Conservation (phyloP, 1,140 invertebrate species). For the Trichonephila inaurata region DNA sequence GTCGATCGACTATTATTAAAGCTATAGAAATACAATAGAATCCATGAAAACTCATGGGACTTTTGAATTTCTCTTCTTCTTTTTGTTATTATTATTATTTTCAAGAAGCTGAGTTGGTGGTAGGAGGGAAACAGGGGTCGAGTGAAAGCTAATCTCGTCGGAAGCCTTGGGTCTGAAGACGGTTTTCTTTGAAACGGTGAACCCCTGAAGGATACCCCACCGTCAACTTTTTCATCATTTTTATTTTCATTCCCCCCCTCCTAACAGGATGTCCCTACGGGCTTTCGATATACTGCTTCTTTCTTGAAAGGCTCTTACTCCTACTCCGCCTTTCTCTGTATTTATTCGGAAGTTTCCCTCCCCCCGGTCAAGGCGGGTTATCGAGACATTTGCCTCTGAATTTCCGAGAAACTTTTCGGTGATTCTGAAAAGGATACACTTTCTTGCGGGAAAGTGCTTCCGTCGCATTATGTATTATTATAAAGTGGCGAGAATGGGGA, state of each 20-base stretch:
- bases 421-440: not conserved
- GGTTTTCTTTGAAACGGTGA: slow-evolving; percentile 30
- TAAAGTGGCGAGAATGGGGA: not conserved
- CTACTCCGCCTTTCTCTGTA: not conserved
- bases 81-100: not conserved
- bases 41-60: not conserved
- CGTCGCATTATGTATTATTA: not conserved
- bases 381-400: too few species aligned
- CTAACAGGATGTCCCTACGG: not conserved
- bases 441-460: not conserved
- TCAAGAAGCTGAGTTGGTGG: not conserved
- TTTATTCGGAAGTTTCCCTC: not conserved
- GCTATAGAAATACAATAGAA: not conserved
- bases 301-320: not conserved
- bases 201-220: slow-evolving; percentile 5
- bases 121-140: not conserved
- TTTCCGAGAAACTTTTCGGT: not conserved
- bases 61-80: not conserved
- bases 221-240: not conserved
- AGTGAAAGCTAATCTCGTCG: slow-evolving; percentile 34
- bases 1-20: not conserved
- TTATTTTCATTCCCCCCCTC: not conserved
- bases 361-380: not conserved
- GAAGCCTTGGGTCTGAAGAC: not conserved
- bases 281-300: not conserved